A percentile compares a stretch with the other conserved stretches of the same genome.
These are phyloP conservation scores for Fregetta grallaria DNA, from an alignment of 2,113 vertebrate genomes.

Conservation along the genomic window DNA sequence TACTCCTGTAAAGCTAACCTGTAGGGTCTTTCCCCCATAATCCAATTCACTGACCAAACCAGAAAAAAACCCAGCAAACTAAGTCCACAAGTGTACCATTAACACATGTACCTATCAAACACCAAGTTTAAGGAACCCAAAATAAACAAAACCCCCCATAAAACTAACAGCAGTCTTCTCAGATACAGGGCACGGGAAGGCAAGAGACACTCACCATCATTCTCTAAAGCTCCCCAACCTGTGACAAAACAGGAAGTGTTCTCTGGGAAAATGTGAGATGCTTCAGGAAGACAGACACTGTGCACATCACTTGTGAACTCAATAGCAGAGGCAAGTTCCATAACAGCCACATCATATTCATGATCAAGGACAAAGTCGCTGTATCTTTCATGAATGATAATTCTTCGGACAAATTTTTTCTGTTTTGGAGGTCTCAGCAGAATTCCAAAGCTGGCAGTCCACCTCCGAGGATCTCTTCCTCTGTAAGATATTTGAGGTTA, in stretches of 20 bases:
- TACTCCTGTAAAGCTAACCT: not conserved
- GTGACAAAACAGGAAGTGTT: slow-evolving; percentile 74
- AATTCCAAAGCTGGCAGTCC: slow-evolving; percentile 78
- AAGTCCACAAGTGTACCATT: not conserved
- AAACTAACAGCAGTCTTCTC: not conserved
- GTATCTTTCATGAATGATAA: slow-evolving; percentile 72
- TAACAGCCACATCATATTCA: slow-evolving; percentile 70
- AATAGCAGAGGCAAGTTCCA: slow-evolving; percentile 66
- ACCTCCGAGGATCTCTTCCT: slow-evolving; percentile 44
- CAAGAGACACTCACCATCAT: slow-evolving; percentile 66
- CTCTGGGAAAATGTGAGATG: slow-evolving; percentile 53
- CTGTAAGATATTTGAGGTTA: slow-evolving; percentile 53
- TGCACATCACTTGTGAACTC: slow-evolving; percentile 66
- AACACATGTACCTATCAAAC: not conserved
- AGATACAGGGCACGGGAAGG: not conserved
- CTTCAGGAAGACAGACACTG: slow-evolving; percentile 75
- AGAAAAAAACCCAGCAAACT: not conserved
- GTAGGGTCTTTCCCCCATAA: not conserved
- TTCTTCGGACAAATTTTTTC: slow-evolving; percentile 63
- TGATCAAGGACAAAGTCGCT: not conserved
- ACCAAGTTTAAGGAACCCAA: not conserved
- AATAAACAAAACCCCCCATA: not conserved
- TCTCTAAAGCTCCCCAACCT: slow-evolving; percentile 74
- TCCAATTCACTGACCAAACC: not conserved
- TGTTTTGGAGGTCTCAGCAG: slow-evolving; percentile 67